Percentiles rank a stretch among this genome's conserved stretches.
Evolutionary conservation across 2,888 invertebrate species (phyloP).

Genomic region (Ectemnius continuus): DNA sequence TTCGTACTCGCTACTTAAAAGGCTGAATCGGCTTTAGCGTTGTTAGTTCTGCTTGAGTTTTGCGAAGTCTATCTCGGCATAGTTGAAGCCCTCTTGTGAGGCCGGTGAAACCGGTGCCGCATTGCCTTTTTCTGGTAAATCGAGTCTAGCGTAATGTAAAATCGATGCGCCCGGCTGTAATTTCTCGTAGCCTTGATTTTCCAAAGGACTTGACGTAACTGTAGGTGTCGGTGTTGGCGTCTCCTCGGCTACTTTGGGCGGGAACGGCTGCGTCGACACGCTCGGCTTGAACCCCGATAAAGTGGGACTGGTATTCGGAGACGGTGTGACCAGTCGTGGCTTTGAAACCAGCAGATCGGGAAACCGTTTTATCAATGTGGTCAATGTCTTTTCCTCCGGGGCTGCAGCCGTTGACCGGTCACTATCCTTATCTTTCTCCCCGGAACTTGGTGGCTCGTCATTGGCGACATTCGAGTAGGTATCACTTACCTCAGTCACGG

Average conservation of each 20-base stretch:
- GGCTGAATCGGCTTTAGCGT: background rate
- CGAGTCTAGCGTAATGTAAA: constrained; percentile 84
- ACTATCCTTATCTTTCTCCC: constrained; percentile 28
- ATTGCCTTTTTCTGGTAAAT: constrained; percentile 79
- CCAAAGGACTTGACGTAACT: constrained; percentile 78
- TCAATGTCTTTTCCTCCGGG: constrained; percentile 56
- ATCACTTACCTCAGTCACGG: constrained; percentile 59
- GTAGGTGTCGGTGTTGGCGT: constrained; percentile 70
- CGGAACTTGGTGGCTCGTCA: constrained; percentile 51
- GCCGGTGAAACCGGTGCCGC: constrained; percentile 75
- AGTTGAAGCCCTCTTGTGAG: constrained; percentile 80
- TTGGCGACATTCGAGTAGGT: constrained; percentile 38
- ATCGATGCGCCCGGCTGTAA: constrained; percentile 70
- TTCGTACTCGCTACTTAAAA: background rate
- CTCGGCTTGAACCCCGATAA: constrained; percentile 59
- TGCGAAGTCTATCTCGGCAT: constrained; percentile 90
- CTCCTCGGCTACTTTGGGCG: constrained; percentile 69
- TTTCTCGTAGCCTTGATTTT: constrained; percentile 77
- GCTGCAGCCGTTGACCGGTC: constrained; percentile 37
- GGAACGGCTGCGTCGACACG: constrained; percentile 55
- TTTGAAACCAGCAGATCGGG: constrained; percentile 68
- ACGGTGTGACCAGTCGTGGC: constrained; percentile 68
- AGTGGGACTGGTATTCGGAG: constrained; percentile 64
- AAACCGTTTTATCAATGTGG: constrained; percentile 69
- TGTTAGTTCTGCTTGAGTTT: constrained; percentile 78